These are phyloP conservation scores for Colostygia pectinataria DNA, from an alignment of 2,888 invertebrate species.

Conservation along the genomic window DNA sequence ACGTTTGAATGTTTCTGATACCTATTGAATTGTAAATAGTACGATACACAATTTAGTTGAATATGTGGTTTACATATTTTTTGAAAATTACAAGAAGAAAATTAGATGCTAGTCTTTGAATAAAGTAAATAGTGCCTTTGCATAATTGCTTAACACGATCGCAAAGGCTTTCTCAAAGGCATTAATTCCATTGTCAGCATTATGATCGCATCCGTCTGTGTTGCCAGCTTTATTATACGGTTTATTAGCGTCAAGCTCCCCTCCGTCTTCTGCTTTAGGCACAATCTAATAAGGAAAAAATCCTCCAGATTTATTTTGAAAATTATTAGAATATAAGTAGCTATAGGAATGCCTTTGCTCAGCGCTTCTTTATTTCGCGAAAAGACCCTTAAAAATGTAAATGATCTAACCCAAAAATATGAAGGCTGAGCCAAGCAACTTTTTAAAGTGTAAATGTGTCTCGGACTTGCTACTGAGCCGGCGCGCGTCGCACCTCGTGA, in stretches of 20 bases:
- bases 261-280: constrained; percentile 41
- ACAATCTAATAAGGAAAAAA: constrained; percentile 58
- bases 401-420: constrained; percentile 30
- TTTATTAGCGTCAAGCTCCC: constrained; percentile 51
- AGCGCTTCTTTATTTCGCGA: constrained; percentile 33
- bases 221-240: constrained; percentile 48
- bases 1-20: too few species aligned
- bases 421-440: constrained; percentile 36
- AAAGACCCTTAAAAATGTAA: constrained; percentile 35
- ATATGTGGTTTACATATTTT: too few species aligned
- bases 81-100: too few species aligned
- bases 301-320: constrained; percentile 52
- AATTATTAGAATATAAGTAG: constrained; percentile 51
- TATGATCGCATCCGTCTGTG: constrained; percentile 44
- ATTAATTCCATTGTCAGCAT: constrained; percentile 48
- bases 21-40: too few species aligned
- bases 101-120: too few species aligned
- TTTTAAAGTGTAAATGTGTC: constrained; percentile 40
- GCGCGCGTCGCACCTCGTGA: constrained; percentile 43
- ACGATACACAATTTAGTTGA: too few species aligned
- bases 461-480: constrained; percentile 46
- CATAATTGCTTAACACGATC: constrained; percentile 4
- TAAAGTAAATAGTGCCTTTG: not conserved
- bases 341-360: too few species aligned
- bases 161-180: constrained; percentile 28